phyloP scores from a whole-genome alignment of 2,888 invertebrate genomes.

The Stenotaenia linearis region DNA sequence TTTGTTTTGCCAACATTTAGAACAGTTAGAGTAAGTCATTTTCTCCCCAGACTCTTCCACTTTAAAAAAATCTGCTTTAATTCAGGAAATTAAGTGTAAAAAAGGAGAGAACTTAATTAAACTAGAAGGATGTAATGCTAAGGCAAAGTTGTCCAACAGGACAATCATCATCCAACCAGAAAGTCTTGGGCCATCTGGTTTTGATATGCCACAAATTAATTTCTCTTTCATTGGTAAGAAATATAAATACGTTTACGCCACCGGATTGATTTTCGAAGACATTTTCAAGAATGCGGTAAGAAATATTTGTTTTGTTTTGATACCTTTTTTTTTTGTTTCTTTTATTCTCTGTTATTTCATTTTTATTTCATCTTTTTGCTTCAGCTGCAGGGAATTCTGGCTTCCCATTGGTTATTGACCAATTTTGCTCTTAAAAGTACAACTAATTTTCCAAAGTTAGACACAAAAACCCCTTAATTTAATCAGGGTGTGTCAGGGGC shows the following conservation, averaged over 20 bases:
- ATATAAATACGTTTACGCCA: slow-evolving; percentile 48
- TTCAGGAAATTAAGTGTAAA: slow-evolving; percentile 37
- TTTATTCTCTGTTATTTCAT: no score
- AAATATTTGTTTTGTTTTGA: no score
- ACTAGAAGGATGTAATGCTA: slow-evolving; percentile 40
- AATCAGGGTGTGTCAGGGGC: no score
- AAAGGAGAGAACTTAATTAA: slow-evolving; percentile 42
- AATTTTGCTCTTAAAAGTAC: no score
- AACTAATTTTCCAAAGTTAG: no score
- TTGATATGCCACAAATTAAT: slow-evolving; percentile 49
- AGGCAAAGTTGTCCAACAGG: slow-evolving; percentile 39
- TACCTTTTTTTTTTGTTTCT: no score
- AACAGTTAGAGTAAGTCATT: slow-evolving; percentile 37
- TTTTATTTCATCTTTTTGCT: no score
- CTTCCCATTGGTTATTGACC: no score
- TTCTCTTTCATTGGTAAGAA: slow-evolving; percentile 45
- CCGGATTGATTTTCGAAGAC: slow-evolving; percentile 39
- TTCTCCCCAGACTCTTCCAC: background rate
- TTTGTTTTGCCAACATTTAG: slow-evolving; percentile 44
- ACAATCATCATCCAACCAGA: slow-evolving; percentile 31
- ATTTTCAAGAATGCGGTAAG: background rate
- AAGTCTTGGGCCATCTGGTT: slow-evolving; percentile 36
- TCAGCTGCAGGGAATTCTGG: no score
- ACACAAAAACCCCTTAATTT: no score
- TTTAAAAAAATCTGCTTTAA: background rate